Evolutionary conservation across 2,797 vertebrate genomes (phyloP).

Genomic region (Peromyscus eremicus): DNA sequence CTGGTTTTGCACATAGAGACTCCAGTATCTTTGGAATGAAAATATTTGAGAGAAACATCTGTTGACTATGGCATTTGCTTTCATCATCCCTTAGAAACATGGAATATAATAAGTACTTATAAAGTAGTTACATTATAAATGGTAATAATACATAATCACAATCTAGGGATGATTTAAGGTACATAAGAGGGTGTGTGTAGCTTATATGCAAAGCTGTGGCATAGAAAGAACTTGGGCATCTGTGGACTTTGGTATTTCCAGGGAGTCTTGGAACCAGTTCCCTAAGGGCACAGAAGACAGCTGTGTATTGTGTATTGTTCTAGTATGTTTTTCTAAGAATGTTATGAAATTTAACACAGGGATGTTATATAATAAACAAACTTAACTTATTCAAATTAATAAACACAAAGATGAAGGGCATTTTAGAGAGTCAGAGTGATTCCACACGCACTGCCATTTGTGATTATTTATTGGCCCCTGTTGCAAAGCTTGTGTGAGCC

Average conservation of each 20-base stretch:
- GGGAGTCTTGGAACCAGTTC: background rate
- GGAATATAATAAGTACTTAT: background rate
- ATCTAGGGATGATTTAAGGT: background rate
- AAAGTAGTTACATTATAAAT: background rate
- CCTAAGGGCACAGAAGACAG: background rate
- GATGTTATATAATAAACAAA: background rate
- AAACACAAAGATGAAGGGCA: background rate
- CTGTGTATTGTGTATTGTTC: background rate
- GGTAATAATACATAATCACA: background rate
- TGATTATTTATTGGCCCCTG: background rate
- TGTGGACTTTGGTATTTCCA: background rate
- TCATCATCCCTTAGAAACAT: background rate
- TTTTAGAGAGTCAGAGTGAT: background rate
- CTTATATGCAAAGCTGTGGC: background rate
- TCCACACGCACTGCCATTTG: background rate
- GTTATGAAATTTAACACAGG: background rate
- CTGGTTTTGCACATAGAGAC: background rate
- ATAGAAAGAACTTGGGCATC: background rate
- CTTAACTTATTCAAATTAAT: constrained; percentile 4
- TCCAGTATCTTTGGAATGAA: background rate
- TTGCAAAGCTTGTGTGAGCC: background rate
- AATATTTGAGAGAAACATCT: background rate
- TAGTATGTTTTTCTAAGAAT: background rate
- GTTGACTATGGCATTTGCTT: background rate
- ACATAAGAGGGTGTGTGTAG: background rate